phyloP scores from a whole-genome alignment of 2,797 vertebrate species.

The Acanthurus lineatus region DNA sequence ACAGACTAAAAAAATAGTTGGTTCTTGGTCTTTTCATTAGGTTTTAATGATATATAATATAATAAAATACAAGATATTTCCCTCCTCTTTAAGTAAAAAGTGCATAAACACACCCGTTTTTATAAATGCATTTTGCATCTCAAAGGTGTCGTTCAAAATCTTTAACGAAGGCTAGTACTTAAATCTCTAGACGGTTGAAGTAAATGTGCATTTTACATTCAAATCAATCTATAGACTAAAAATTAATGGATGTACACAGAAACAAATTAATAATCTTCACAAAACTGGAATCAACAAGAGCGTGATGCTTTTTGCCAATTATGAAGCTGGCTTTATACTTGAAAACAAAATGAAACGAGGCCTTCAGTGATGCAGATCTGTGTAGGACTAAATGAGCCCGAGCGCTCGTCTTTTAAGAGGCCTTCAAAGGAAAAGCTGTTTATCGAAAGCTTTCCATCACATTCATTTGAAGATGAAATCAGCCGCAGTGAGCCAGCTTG shows the following conservation, averaged over 20 bases:
- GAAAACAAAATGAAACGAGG: background rate
- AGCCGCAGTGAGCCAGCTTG: constrained; percentile 11
- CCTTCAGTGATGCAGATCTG: background rate
- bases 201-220: background rate
- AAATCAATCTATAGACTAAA: too few species aligned
- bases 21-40: background rate
- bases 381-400: background rate
- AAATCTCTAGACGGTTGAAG: background rate
- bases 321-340: background rate
- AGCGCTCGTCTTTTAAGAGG: background rate
- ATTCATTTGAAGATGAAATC: constrained; percentile 48
- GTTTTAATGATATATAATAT: background rate
- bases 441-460: constrained; percentile 7
- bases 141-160: too few species aligned
- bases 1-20: background rate
- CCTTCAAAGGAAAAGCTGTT: constrained; percentile 17
- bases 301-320: background rate
- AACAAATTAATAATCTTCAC: background rate
- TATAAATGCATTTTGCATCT: background rate
- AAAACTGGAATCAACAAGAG: background rate
- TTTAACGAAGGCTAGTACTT: background rate
- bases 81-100: too few species aligned
- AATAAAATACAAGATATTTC: background rate
- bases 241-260: too few species aligned
- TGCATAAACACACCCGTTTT: background rate